Percentiles rank a stretch among this genome's conserved stretches.
These are phyloP conservation scores for Chionomys nivalis DNA, from an alignment of 2,113 vertebrate species.

Conservation along the genomic window DNA sequence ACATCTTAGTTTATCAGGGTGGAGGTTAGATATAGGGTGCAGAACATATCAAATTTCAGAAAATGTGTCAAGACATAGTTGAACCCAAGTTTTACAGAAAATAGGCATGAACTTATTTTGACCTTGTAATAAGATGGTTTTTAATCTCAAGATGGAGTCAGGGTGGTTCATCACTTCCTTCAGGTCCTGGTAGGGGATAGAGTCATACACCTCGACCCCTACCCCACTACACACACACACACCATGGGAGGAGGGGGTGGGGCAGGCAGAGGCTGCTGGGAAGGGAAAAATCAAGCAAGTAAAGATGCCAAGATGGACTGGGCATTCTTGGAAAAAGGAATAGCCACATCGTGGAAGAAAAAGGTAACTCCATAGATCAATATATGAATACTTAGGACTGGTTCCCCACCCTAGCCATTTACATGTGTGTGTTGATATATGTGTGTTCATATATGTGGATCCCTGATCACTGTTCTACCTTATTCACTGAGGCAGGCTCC, in stretches of 20 bases:
- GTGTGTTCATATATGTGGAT: neutral
- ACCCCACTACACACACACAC: too few relatives aligned
- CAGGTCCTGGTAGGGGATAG: neutral
- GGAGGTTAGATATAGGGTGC: neutral
- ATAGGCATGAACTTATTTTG: neutral
- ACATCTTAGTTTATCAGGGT: neutral
- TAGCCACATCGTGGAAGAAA: neutral
- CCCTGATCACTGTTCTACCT: neutral
- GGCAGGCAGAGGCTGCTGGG: neutral
- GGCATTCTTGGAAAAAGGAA: neutral
- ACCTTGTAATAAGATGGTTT: neutral
- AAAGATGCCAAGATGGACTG: neutral
- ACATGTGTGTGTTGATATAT: too few relatives aligned
- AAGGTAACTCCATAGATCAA: neutral
- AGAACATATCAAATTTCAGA: neutral
- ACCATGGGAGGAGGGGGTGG: too few relatives aligned
- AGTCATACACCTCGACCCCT: neutral
- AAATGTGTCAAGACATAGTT: neutral
- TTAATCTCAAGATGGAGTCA: neutral
- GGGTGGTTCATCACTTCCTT: neutral
- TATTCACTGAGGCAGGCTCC: neutral
- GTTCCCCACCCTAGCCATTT: neutral
- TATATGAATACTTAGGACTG: too few relatives aligned
- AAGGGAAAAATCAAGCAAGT: neutral
- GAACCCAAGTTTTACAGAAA: neutral